Percentiles rank a stretch among this genome's conserved stretches.
Evolutionary conservation across 2,888 invertebrate species (phyloP).

Genomic region (Aleiodes testaceus): DNA sequence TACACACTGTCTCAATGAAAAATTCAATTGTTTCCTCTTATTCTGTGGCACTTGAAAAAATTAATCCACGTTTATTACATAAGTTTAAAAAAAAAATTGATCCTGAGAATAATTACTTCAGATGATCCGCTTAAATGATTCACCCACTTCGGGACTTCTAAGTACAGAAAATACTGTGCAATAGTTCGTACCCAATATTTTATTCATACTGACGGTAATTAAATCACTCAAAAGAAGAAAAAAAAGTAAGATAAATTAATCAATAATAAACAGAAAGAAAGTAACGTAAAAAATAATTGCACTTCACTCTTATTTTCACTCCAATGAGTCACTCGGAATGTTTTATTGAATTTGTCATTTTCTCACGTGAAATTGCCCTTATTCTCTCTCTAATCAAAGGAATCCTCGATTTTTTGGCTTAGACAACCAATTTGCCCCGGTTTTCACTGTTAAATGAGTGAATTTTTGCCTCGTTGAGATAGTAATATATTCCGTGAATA

Average conservation of each 20-base stretch:
- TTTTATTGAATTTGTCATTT: too few relatives aligned
- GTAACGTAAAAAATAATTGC: background rate
- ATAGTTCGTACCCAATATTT: conserved; percentile 68
- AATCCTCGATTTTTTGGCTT: too few relatives aligned
- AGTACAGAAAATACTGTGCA: conserved; percentile 68
- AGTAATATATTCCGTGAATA: too few relatives aligned
- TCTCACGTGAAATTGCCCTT: too few relatives aligned
- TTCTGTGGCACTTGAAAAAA: too few relatives aligned
- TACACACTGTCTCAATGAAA: background rate
- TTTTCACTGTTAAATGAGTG: too few relatives aligned
- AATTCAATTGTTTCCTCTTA: conserved; percentile 24
- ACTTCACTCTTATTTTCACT: too few relatives aligned
- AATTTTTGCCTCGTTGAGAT: too few relatives aligned
- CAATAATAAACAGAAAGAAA: background rate
- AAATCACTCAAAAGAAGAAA: background rate
- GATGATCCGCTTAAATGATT: conserved; percentile 64
- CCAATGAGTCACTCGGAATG: too few relatives aligned
- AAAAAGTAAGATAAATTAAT: background rate
- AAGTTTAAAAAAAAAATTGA: background rate
- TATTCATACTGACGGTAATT: conserved; percentile 59
- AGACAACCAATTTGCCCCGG: too few relatives aligned
- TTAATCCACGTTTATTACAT: conserved; percentile 8
- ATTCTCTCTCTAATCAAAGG: too few relatives aligned
- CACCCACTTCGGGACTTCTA: conserved; percentile 70
- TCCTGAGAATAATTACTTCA: conserved; percentile 52